phyloP scores from a whole-genome alignment of 1,140 invertebrate species.

The Ostrea edulis region DNA sequence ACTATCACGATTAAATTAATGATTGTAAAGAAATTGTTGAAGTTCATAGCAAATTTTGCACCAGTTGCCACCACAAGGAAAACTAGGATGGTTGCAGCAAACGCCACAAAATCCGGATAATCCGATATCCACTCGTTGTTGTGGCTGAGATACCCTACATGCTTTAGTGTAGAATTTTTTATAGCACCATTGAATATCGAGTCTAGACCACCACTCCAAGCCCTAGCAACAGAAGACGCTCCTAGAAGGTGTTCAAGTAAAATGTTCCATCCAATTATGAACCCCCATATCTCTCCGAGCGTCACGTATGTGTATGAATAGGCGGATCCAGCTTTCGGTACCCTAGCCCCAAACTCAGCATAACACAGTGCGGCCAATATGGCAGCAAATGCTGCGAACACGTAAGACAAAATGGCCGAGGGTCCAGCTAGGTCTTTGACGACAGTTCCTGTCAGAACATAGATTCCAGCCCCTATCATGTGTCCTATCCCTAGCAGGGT shows the following conservation, averaged over 20 bases:
- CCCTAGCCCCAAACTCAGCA: constrained; percentile 92
- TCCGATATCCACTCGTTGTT: constrained; percentile 83
- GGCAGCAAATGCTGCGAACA: constrained; percentile 92
- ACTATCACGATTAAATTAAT: constrained; percentile 76
- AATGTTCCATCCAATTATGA: constrained; percentile 78
- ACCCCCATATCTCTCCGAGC: constrained; percentile 76
- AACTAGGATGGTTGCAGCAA: constrained; percentile 69
- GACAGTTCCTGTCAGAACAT: constrained; percentile 84
- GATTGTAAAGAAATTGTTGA: constrained; percentile 78
- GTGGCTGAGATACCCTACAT: constrained; percentile 84
- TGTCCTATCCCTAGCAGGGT: constrained; percentile 92
- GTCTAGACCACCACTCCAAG: constrained; percentile 96
- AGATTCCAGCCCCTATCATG: constrained; percentile 91
- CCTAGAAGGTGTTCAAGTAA: constrained; percentile 78
- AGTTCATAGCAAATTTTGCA: constrained; percentile 85
- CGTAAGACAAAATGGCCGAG: constrained; percentile 88
- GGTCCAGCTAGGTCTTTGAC: constrained; percentile 92
- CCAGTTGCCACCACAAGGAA: constrained; percentile 84
- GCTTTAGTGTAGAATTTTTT: constrained; percentile 87
- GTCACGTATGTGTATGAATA: constrained; percentile 77
- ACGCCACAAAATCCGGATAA: constrained; percentile 83
- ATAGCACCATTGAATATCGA: constrained; percentile 89
- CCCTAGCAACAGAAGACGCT: constrained; percentile 93
- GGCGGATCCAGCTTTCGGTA: constrained; percentile 77
- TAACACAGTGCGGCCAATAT: constrained; percentile 93